phyloP scores from a whole-genome alignment of 2,888 invertebrate genomes.

The Taphrorychus bicolor region DNA sequence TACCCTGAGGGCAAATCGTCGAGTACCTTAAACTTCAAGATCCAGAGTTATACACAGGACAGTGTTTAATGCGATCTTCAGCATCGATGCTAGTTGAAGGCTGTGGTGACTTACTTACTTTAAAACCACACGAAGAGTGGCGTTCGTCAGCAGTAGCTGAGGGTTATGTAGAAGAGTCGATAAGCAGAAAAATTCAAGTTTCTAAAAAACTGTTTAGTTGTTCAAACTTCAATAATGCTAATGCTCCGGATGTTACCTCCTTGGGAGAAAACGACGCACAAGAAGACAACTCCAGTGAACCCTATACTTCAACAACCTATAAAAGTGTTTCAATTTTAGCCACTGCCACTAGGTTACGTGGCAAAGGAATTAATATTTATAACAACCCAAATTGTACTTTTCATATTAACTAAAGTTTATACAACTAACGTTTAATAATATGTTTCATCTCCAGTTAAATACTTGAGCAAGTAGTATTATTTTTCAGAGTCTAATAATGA shows the following conservation, averaged over 20 bases:
- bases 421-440: not conserved
- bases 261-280: not conserved
- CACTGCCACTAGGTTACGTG: not conserved
- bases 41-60: conserved; percentile 23
- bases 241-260: not conserved
- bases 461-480: not conserved
- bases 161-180: conserved; percentile 24
- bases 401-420: not conserved
- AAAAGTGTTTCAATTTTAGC: not conserved
- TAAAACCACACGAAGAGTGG: conserved; percentile 21
- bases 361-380: not conserved
- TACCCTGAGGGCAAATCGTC: not conserved
- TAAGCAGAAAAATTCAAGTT: conserved; percentile 44
- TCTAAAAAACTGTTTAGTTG: not conserved
- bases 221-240: not conserved
- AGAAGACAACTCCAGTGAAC: not conserved
- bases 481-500: not conserved
- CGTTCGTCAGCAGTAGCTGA: conserved; percentile 20
- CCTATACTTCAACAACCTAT: not conserved
- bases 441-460: not conserved
- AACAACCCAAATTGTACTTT: not conserved
- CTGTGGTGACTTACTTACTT: conserved; percentile 5
- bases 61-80: conserved; percentile 32
- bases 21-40: not conserved
- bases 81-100: conserved; percentile 32